Percentiles rank a stretch among this genome's conserved stretches.
Evolutionary conservation across 2,113 vertebrate species (phyloP).

Genomic region (Pollachius pollachius): DNA sequence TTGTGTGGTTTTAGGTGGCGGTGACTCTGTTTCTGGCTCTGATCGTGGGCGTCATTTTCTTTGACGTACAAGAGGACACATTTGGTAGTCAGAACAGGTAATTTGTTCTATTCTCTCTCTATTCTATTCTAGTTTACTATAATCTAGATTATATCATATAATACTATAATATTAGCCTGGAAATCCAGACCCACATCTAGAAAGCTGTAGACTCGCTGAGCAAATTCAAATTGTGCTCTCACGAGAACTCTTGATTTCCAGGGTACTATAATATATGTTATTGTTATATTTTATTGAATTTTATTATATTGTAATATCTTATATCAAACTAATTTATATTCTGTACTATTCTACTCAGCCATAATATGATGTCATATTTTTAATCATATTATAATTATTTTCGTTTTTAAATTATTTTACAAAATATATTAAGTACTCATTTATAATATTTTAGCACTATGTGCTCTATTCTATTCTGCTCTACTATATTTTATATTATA

Average conservation of each 20-base stretch:
- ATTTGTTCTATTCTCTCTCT: background rate
- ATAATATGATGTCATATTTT: no score
- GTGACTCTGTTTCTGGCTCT: constrained; percentile 79
- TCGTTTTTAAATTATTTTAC: no score
- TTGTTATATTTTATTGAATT: background rate
- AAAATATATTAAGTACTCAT: background rate
- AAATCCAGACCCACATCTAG: no score
- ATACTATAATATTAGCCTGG: background rate
- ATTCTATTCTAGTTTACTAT: background rate
- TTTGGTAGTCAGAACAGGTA: constrained; percentile 89
- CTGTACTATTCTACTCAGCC: background rate
- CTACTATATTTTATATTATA: no score
- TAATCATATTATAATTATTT: no score
- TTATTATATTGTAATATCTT: background rate
- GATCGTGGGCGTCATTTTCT: constrained; percentile 85
- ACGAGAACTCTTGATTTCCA: background rate
- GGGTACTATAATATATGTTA: background rate
- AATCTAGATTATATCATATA: background rate
- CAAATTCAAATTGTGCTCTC: no score
- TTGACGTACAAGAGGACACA: constrained; percentile 60
- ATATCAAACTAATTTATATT: background rate
- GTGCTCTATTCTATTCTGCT: background rate
- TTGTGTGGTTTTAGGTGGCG: constrained; percentile 63
- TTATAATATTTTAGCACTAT: background rate
- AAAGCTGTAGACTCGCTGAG: no score